phyloP scores from a whole-genome alignment of 2,113 vertebrate genomes.

The Leucopsar rothschildi region DNA sequence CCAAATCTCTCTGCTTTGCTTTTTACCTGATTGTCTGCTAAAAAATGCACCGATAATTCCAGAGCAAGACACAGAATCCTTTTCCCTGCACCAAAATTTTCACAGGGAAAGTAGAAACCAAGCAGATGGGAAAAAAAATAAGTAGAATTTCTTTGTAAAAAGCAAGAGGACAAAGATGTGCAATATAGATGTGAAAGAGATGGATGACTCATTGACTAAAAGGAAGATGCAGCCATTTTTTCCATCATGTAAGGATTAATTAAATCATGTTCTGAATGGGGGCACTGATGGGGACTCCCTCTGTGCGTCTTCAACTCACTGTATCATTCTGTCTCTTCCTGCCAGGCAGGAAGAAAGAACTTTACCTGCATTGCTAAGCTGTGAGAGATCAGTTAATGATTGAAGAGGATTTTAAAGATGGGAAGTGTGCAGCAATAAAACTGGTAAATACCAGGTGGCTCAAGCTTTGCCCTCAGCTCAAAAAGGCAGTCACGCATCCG shows the following conservation, averaged over 20 bases:
- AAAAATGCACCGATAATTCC: not conserved
- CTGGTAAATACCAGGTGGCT: not conserved
- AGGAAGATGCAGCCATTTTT: not conserved
- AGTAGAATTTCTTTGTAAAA: not conserved
- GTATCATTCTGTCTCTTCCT: not conserved
- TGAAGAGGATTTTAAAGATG: not conserved
- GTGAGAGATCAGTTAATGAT: slow-evolving; percentile 9
- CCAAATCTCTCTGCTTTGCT: not conserved
- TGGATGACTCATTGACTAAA: not conserved
- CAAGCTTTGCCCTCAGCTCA: not conserved
- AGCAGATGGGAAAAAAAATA: not conserved
- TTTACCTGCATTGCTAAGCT: not conserved
- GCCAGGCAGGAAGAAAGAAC: not conserved
- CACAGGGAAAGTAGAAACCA: not conserved
- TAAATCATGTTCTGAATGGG: not conserved
- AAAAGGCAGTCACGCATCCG: not conserved
- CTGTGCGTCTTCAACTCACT: not conserved
- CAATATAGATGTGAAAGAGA: not conserved
- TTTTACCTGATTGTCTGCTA: slow-evolving; percentile 2
- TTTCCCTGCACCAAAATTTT: not conserved
- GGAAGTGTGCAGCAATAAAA: not conserved
- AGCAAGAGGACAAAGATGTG: not conserved
- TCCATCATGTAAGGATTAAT: not conserved
- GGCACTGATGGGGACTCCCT: not conserved
- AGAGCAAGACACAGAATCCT: not conserved